These are phyloP conservation scores for Zaprionus inermis DNA, from an alignment of 1,140 invertebrate species.

Conservation along the genomic window DNA sequence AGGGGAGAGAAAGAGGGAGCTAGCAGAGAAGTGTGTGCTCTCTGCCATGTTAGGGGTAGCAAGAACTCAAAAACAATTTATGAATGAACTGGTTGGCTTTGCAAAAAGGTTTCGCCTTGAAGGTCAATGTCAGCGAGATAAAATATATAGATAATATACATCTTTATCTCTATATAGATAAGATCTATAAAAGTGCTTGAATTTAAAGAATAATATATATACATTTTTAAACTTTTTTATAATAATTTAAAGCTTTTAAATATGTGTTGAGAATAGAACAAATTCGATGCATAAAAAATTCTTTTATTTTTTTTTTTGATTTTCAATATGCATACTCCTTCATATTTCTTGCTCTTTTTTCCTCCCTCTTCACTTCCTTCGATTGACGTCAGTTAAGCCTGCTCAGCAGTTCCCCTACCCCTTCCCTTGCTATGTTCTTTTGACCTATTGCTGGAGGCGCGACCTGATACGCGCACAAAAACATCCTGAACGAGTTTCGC, in stretches of 20 bases:
- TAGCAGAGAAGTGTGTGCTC: not conserved
- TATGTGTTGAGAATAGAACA: too few species aligned
- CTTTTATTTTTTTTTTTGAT: too few species aligned
- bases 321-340: too few species aligned
- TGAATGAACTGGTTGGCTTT: not conserved
- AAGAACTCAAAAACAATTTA: not conserved
- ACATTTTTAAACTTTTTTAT: too few species aligned
- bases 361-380: not conserved
- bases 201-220: too few species aligned
- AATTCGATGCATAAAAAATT: too few species aligned
- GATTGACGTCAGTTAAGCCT: conserved; percentile 19
- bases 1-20: not conserved
- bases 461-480: conserved; percentile 23
- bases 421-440: conserved; percentile 15
- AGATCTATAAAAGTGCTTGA: too few species aligned
- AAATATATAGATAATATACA: not conserved
- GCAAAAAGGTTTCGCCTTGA: not conserved
- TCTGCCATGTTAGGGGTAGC: not conserved
- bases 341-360: not conserved
- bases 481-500: conserved; percentile 38
- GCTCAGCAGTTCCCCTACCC: not conserved
- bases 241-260: too few species aligned
- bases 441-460: conserved; percentile 39
- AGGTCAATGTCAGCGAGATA: not conserved
- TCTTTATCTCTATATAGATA: too few species aligned